Evolutionary conservation across 2,113 vertebrate genomes (phyloP).

Genomic region (Nothocercus julius): DNA sequence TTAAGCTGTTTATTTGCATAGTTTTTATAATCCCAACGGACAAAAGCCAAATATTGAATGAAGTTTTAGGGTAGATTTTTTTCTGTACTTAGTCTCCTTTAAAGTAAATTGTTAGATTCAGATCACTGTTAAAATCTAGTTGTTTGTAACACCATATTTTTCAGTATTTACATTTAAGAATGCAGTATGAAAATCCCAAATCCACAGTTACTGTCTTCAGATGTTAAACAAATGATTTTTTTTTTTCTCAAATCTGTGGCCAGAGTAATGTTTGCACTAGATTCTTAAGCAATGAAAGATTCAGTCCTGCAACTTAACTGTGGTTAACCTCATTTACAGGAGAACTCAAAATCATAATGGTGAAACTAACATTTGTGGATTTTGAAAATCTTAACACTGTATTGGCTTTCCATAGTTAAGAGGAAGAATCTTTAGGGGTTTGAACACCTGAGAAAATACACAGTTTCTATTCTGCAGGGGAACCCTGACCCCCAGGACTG

Average conservation of each 20-base stretch:
- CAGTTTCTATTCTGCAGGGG: neutral
- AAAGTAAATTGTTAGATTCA: neutral
- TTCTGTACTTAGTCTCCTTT: neutral
- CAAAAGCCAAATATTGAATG: constrained; percentile 43
- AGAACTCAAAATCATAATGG: neutral
- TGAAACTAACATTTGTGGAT: neutral
- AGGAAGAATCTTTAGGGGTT: neutral
- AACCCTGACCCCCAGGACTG: neutral
- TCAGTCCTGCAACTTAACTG: neutral
- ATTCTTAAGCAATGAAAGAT: constrained; percentile 24
- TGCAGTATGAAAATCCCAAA: neutral
- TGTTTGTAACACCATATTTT: neutral
- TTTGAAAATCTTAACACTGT: neutral
- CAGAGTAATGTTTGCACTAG: neutral
- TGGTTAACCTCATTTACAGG: neutral
- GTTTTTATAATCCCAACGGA: constrained; percentile 17
- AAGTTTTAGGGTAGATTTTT: neutral
- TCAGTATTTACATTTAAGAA: neutral
- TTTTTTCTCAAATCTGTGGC: neutral
- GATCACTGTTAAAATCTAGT: neutral
- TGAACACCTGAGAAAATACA: neutral
- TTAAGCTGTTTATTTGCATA: constrained; percentile 35
- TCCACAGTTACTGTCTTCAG: neutral
- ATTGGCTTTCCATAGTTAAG: neutral
- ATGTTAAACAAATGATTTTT: constrained; percentile 13